Percentiles rank a stretch among this genome's conserved stretches.
These are phyloP conservation scores for Catostylus mosaicus DNA, from an alignment of 30 jellyfish, hydroid and myxozoan species.

Conservation along the genomic window DNA sequence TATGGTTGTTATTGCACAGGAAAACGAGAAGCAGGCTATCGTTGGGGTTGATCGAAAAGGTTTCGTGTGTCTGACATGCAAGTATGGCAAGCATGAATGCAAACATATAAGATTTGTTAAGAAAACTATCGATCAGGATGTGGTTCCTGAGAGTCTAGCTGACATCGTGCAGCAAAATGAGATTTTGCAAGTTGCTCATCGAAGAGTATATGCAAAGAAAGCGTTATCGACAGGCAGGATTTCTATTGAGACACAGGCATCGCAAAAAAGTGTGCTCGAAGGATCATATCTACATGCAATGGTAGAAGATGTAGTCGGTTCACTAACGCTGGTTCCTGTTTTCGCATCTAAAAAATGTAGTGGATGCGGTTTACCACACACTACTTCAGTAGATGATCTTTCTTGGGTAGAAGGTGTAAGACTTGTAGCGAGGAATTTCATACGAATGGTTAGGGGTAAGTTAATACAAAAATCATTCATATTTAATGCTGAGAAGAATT, in stretches of 20 bases:
- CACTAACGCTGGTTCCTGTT: constrained; percentile 15
- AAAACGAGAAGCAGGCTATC: no score
- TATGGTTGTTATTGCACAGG: no score
- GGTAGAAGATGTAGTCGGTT: not conserved
- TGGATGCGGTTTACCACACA: no score
- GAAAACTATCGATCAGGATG: not conserved
- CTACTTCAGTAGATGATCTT: no score
- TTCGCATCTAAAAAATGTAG: no score
- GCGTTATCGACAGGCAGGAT: not conserved
- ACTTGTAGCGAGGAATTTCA: no score
- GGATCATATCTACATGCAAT: not conserved
- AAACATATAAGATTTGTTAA: not conserved
- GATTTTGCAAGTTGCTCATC: not conserved
- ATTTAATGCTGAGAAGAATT: no score
- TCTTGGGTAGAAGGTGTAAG: no score
- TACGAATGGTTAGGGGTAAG: no score
- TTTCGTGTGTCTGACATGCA: not conserved
- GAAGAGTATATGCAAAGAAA: not conserved
- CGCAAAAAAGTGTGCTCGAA: constrained; percentile 6
- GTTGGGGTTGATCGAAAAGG: constrained; percentile 31
- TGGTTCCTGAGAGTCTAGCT: not conserved
- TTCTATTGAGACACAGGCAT: constrained; percentile 2
- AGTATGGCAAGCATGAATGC: constrained; percentile 13
- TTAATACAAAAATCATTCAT: no score
- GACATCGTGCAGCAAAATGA: not conserved